Evolutionary conservation across 2,113 vertebrate genomes (phyloP).

Genomic region (Pyrgilauda ruficollis): DNA sequence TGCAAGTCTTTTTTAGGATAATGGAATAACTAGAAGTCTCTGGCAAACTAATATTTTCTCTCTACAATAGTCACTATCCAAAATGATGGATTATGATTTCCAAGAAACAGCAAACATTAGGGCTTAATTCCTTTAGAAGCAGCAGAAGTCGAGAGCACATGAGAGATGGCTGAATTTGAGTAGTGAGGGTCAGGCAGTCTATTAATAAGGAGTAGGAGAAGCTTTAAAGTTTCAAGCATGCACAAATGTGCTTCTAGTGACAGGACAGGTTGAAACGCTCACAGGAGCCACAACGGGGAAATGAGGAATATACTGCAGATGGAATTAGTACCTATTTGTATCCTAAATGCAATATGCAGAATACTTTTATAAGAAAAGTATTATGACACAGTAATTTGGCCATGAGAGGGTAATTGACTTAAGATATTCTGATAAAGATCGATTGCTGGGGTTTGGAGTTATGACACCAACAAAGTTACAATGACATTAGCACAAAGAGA

Average conservation of each 20-base stretch:
- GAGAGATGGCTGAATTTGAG: background rate
- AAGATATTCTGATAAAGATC: conserved; percentile 89
- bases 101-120: background rate
- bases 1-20: background rate
- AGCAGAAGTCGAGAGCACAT: background rate
- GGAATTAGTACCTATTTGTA: conserved; percentile 45
- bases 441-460: conserved; percentile 79
- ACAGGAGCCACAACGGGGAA: background rate
- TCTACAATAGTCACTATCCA: background rate
- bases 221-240: background rate
- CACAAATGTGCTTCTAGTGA: background rate
- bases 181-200: background rate
- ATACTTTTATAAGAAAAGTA: conserved; percentile 48
- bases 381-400: conserved; percentile 54
- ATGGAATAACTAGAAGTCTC: background rate
- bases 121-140: conserved; percentile 6
- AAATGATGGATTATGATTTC: background rate
- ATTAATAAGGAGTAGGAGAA: background rate
- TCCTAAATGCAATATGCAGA: conserved; percentile 28
- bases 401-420: conserved; percentile 84
- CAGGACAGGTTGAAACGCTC: background rate
- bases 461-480: conserved; percentile 90
- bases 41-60: background rate
- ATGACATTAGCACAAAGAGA: conserved; percentile 86
- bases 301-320: conserved; percentile 19